These are phyloP conservation scores for Tipula helvola DNA, from an alignment of 2,888 invertebrate genomes.

Conservation along the genomic window DNA sequence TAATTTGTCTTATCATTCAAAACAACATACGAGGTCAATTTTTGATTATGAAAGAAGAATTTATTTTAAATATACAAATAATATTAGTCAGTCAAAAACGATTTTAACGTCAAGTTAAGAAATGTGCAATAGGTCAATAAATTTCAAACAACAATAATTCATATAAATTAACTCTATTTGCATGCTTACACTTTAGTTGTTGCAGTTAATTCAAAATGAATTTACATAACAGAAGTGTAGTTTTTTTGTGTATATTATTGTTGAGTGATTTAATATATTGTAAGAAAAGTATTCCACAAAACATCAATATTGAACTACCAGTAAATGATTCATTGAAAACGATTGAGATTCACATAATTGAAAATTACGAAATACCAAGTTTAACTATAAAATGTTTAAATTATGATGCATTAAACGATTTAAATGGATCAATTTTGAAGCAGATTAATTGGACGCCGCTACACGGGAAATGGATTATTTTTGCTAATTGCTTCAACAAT, in stretches of 20 bases:
- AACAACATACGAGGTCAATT: too few species aligned
- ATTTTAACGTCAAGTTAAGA: too few species aligned
- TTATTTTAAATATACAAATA: too few species aligned
- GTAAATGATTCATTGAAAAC: neutral
- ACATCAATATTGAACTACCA: neutral
- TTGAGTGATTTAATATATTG: neutral
- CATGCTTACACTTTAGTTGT: neutral
- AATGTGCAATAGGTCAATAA: too few species aligned
- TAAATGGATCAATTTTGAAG: neutral
- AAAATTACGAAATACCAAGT: neutral
- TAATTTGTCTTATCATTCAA: too few species aligned
- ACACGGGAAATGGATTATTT: neutral
- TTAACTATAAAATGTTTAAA: neutral
- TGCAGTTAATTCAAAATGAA: neutral
- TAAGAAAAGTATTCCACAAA: too few species aligned
- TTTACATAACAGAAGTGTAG: neutral
- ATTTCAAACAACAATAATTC: too few species aligned
- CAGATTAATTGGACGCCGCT: neutral
- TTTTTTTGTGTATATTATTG: neutral
- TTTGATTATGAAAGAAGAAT: too few species aligned
- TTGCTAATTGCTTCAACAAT: neutral
- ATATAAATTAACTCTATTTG: too few species aligned
- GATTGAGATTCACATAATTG: neutral
- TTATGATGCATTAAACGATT: neutral
- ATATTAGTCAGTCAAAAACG: too few species aligned